These are phyloP conservation scores for Drosophila rubida DNA, from an alignment of 2,888 invertebrate genomes.

Conservation along the genomic window DNA sequence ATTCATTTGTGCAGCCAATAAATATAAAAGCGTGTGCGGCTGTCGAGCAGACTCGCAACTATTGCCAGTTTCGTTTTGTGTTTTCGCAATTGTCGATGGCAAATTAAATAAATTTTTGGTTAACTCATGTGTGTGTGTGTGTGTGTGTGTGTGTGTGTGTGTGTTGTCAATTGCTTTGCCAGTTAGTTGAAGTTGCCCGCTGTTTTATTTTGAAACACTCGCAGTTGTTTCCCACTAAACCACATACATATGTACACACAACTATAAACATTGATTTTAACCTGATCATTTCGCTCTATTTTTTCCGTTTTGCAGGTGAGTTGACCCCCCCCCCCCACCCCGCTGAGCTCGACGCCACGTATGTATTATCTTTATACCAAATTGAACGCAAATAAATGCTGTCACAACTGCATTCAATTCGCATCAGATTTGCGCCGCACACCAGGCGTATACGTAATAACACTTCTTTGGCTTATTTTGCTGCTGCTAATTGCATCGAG, in stretches of 20 bases:
- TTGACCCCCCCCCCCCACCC: no score
- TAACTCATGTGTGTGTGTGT: constrained; percentile 18
- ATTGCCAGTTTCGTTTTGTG: constrained; percentile 30
- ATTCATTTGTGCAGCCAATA: background rate
- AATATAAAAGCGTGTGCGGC: background rate
- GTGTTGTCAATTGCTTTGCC: constrained; percentile 48
- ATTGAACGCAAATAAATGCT: constrained; percentile 7
- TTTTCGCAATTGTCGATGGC: constrained; percentile 42
- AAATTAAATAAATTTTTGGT: constrained; percentile 57
- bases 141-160: background rate
- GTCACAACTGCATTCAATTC: background rate
- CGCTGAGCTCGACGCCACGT: no score
- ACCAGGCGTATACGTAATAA: no score
- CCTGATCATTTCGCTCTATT: constrained; percentile 24
- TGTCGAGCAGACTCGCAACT: background rate
- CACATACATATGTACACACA: constrained; percentile 1
- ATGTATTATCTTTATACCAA: background rate
- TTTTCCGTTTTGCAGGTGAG: constrained; percentile 52
- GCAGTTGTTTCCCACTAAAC: constrained; percentile 16
- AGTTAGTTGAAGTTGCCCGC: constrained; percentile 33
- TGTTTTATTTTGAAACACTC: constrained; percentile 8
- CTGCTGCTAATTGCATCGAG: background rate
- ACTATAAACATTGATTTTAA: constrained; percentile 43
- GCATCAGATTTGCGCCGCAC: background rate
- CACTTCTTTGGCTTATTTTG: background rate